Percentiles rank a stretch among this genome's conserved stretches.
These are phyloP conservation scores for Tipula vernalis DNA, from an alignment of 2,888 invertebrate species.

Conservation along the genomic window DNA sequence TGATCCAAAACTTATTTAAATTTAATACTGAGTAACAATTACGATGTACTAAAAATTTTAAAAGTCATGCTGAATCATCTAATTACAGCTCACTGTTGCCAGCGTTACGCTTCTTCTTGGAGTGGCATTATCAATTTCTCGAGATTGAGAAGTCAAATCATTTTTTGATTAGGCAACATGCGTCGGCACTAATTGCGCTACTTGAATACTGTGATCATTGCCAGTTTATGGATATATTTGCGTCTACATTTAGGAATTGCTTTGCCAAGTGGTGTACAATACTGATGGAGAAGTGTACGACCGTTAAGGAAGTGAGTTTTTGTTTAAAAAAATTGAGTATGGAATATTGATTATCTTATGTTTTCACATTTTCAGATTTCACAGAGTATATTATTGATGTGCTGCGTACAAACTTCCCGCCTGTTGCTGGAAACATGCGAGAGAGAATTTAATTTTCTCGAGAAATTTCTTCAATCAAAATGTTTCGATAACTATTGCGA, in stretches of 20 bases:
- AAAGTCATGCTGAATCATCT: background rate
- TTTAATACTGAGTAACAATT: background rate
- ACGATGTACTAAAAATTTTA: background rate
- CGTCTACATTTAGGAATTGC: conserved; percentile 28
- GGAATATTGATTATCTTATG: background rate
- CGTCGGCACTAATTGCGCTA: conserved; percentile 29
- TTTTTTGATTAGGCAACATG: conserved; percentile 32
- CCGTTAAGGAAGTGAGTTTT: conserved; percentile 26
- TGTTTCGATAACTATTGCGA: conserved; percentile 23
- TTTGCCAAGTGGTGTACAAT: conserved; percentile 29
- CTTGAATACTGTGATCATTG: conserved; percentile 23
- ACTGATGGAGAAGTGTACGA: conserved; percentile 24
- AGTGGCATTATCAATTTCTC: conserved; percentile 34
- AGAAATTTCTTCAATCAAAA: conserved; percentile 19
- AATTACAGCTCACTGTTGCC: conserved; percentile 27
- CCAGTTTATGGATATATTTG: conserved; percentile 16
- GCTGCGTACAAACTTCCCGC: conserved; percentile 21
- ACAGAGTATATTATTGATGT: conserved; percentile 29
- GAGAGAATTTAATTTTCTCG: background rate
- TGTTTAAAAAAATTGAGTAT: conserved; percentile 4
- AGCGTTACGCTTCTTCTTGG: conserved; percentile 31
- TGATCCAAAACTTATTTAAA: background rate
- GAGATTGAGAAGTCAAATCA: conserved; percentile 30
- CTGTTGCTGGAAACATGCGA: background rate
- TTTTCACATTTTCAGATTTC: conserved; percentile 25